Evolutionary conservation across 2,113 vertebrate genomes (phyloP).

Genomic region (Poicephalus gulielmi): DNA sequence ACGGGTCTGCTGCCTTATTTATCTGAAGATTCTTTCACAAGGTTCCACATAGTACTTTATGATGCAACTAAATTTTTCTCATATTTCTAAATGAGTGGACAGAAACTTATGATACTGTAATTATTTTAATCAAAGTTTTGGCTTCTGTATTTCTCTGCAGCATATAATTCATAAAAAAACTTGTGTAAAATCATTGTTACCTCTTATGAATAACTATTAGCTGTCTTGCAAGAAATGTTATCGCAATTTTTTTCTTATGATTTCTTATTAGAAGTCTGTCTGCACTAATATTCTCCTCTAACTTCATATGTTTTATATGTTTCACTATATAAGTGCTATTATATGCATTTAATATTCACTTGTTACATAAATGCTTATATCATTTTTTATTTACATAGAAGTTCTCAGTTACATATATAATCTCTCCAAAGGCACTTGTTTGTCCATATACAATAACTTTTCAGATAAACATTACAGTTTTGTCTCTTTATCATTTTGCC

Average conservation of each 20-base stretch:
- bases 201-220: background rate
- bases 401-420: background rate
- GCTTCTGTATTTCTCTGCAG: background rate
- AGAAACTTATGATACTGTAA: background rate
- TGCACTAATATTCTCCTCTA: background rate
- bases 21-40: background rate
- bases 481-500: background rate
- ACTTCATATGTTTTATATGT: background rate
- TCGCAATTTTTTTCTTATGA: background rate
- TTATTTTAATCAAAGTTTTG: background rate
- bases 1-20: background rate
- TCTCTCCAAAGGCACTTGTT: background rate
- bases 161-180: background rate
- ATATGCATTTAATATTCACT: background rate
- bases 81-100: background rate
- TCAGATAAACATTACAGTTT: background rate
- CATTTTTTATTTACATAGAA: background rate
- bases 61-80: background rate
- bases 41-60: background rate
- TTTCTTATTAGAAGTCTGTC: background rate
- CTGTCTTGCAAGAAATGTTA: background rate
- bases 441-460: background rate
- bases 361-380: background rate
- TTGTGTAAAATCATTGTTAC: background rate
- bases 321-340: background rate